phyloP scores from a whole-genome alignment of 1,140 invertebrate genomes.

The Pachypeltis micranthus region DNA sequence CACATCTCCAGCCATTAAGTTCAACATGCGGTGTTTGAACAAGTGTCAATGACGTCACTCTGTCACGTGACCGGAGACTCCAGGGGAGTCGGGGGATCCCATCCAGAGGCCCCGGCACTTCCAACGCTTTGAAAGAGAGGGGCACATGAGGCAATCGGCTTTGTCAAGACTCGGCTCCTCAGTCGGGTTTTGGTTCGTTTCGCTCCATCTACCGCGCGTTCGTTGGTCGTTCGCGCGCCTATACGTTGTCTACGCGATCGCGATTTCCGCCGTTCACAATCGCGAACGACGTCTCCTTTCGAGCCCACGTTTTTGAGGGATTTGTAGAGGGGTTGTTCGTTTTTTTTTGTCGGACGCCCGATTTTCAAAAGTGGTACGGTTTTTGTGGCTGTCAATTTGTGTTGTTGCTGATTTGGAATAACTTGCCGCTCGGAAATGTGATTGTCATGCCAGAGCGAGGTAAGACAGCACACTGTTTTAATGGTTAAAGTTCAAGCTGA shows the following conservation, averaged over 20 bases:
- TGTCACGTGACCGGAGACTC: background rate
- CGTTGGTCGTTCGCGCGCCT: background rate
- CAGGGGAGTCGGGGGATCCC: background rate
- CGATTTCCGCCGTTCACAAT: too few relatives aligned
- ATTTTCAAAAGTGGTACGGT: too few relatives aligned
- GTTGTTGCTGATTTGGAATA: too few relatives aligned
- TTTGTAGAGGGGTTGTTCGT: background rate
- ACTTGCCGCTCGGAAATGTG: too few relatives aligned
- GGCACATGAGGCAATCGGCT: slow-evolving; percentile 1
- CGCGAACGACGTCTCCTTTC: too few relatives aligned
- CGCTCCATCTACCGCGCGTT: background rate
- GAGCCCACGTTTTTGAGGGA: background rate
- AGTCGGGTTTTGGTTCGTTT: background rate
- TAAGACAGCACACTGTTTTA: too few relatives aligned
- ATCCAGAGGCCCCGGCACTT: background rate
- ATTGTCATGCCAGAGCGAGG: too few relatives aligned
- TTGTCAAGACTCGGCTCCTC: background rate
- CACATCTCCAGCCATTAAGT: too few relatives aligned
- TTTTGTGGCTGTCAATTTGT: too few relatives aligned
- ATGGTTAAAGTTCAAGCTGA: too few relatives aligned
- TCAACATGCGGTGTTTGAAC: slow-evolving; percentile 5
- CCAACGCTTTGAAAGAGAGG: too few relatives aligned
- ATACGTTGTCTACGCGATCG: background rate
- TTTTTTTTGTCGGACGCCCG: too few relatives aligned
- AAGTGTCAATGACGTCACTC: background rate